Evolutionary conservation across 2,113 vertebrate species (phyloP), one percentile per base, ranked within the genome.

Genomic region (Charadrius vociferus): DNA sequence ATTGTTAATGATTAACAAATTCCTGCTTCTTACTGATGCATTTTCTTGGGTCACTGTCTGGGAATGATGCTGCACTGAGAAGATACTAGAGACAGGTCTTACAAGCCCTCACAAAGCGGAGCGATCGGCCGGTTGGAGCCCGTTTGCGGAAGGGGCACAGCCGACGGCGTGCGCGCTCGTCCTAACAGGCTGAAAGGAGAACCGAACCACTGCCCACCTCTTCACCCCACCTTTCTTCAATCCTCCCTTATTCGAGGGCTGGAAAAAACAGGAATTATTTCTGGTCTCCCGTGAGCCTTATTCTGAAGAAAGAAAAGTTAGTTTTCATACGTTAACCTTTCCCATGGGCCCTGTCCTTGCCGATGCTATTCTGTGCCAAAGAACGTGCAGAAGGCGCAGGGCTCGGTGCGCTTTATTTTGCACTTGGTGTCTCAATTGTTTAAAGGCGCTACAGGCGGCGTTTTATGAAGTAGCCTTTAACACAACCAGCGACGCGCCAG

Each of bases 151-250:
- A 32, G n/a, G 16, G 24, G 12, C 45, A 14, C 4, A 17, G 52
- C 30, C 20, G 9, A 11, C 0, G 0, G 12, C 3, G 0, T 1
- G 14, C 30, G 10, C 6, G 26, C 23, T 11, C 12, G 5, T 6
- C 32, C 18, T 1, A 17, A 16, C 4, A 13, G 49, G 45, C 68
- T 39, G 8, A 1, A 39, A 58, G 18, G 45, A 49, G 55, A 41
- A 20, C 43, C 1, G 0, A 66, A 22, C 32, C 29, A 1, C 47
- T 26, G 34, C 0, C 32, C 26, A 39, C 10, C 32, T 26, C 63
- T 10, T n/a, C 52, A 36, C 13, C 29, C 12, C 0, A 1, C 52
- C 43, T 20, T n/a, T 36, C 66, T 13, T 37, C 75, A 7, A 3
- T 10, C 58, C 73, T 61, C 55, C 67, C 15, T 8, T 49, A 6